Conservation (phyloP, 37 sponge, comb jelly and placozoan species). For the Petrosia ficiformis region DNA sequence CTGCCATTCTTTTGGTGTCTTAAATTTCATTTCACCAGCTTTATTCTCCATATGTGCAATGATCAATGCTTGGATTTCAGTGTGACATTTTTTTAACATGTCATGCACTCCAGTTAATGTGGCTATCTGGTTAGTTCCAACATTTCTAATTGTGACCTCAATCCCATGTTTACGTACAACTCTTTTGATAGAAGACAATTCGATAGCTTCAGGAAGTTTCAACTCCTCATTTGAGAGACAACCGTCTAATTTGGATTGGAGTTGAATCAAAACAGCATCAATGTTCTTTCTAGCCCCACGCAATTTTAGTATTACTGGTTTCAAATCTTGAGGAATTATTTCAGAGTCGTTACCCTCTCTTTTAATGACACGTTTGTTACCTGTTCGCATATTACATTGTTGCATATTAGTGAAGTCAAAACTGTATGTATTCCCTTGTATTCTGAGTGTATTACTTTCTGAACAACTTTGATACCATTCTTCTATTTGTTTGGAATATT, state of each 20-base stretch:
- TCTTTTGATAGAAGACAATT: not conserved
- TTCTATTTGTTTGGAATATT: not conserved
- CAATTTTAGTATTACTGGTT: not conserved
- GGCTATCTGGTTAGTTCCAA: not conserved
- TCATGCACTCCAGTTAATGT: not conserved
- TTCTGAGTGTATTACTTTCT: not conserved
- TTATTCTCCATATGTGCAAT: not conserved
- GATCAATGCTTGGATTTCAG: not conserved
- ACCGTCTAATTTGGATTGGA: not conserved
- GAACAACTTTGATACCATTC: not conserved
- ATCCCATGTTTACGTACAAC: not conserved
- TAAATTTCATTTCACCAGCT: not conserved
- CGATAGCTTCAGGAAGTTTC: not conserved
- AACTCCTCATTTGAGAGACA: not conserved
- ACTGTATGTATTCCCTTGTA: not conserved
- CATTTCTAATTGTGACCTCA: not conserved
- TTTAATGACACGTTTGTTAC: not conserved
- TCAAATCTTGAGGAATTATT: not conserved
- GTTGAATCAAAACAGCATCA: not conserved
- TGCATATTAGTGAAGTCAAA: not conserved
- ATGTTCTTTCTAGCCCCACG: not conserved
- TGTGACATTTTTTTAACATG: not conserved
- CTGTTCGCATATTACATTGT: not conserved
- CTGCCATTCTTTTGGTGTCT: slow-evolving; percentile 50
- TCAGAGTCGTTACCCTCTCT: not conserved